Base-by-base conservation (phyloP, 1,140 invertebrate species). In the Brachionus paranguensis region DNA sequence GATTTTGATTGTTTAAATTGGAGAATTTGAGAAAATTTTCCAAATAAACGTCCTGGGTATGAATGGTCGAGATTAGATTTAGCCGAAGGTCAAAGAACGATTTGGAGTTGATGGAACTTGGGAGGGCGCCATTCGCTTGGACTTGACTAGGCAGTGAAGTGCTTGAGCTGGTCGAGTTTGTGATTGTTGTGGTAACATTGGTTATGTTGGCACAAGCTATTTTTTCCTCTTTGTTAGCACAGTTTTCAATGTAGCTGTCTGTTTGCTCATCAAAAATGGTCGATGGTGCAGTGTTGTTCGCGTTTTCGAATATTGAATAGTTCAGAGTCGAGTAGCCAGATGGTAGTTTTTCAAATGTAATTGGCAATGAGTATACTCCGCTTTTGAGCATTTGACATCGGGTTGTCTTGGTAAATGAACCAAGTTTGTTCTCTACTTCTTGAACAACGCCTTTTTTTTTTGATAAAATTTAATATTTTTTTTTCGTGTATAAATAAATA, bases 301-400 rank as follows among this genome's bases (percentile, higher is more conserved):
- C 27, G 64, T 8, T 37, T 14, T 68, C 64, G 29, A 33, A 81
- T 3, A 81, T 81, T 33, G 78, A 81, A 37, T 81, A 81, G 33
- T 81, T 81, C 1, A 81, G 41, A 10, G 37, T 37, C 1, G 78
- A 81, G 29, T 81, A 81, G 27, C 78, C 78, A 3, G 14, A 3
- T n/a, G 78, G 78, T 27, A 81, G 24, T 41, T 68, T 60, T 64
- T 81, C 78, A 27, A 81, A 81, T 17, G 50, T 81, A 12, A 81
- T 81, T 64, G 78, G 78, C 29, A 81, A 64, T 17, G 78, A 81
- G 41, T 81, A 81, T 10, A 81, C 41, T 6, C 78, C 78, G 27
- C 78, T 81, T 64, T 81, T 81, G 29, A 81, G 10, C 78, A 81
- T 81, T 81, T 60, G 64, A 45, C 78, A 81, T 24, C 79, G n/a